A percentile compares a stretch with the other conserved stretches of the same genome.
These are phyloP conservation scores for Amazona vittata DNA, from an alignment of 2,113 vertebrate genomes.

Conservation along the genomic window DNA sequence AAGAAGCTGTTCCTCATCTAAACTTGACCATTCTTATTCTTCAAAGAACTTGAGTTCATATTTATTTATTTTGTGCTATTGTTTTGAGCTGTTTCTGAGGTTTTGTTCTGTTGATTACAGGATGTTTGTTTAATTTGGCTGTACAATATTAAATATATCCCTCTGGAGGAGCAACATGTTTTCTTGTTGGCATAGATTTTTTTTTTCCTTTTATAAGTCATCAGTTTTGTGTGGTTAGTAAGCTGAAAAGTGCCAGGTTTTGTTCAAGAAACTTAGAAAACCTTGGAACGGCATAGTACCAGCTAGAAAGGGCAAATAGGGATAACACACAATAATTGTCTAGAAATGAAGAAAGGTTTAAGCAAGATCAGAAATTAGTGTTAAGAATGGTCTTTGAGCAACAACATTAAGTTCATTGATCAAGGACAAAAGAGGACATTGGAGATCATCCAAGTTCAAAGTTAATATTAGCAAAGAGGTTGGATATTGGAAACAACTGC, in stretches of 20 bases:
- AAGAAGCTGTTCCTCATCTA: slow-evolving; percentile 11
- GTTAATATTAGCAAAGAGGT: background rate
- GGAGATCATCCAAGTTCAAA: background rate
- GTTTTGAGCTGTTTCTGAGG: slow-evolving; percentile 41
- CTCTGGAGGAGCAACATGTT: slow-evolving; percentile 36
- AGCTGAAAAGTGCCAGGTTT: slow-evolving; percentile 13
- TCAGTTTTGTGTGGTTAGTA: background rate
- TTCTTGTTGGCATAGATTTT: background rate
- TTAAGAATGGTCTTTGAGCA: background rate
- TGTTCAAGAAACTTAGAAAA: background rate
- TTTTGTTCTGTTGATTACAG: slow-evolving; percentile 49
- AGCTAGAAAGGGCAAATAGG: background rate
- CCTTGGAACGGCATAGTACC: background rate
- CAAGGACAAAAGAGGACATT: background rate
- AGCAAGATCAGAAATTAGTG: background rate
- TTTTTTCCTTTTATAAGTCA: slow-evolving; percentile 11
- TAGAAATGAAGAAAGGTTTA: background rate
- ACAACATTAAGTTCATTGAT: background rate
- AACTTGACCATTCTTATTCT: background rate
- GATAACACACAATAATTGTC: background rate
- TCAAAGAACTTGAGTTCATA: slow-evolving; percentile 42
- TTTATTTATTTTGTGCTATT: slow-evolving; percentile 56
- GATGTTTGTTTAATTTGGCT: slow-evolving; percentile 62
- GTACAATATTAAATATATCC: slow-evolving; percentile 27
- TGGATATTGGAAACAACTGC: background rate